These are phyloP conservation scores for Premnoplex brunnescens DNA, from an alignment of 2,797 vertebrate genomes.

Conservation along the genomic window DNA sequence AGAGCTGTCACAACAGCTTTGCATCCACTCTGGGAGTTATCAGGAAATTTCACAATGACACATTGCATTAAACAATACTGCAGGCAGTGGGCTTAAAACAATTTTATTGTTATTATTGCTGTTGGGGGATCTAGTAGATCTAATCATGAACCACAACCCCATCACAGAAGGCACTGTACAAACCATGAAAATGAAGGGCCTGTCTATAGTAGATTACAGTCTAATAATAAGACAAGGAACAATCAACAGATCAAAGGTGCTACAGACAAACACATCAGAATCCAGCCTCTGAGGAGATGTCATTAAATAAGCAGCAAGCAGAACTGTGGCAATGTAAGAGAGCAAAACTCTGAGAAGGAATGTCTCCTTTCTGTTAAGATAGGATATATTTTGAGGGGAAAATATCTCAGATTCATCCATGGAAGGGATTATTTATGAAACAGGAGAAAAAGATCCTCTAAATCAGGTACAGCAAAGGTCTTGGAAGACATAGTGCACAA, in stretches of 20 bases:
- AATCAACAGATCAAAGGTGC: not conserved
- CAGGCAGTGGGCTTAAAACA: not conserved
- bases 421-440: not conserved
- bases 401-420: not conserved
- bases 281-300: not conserved
- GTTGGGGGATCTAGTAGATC: not conserved
- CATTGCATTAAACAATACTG: not conserved
- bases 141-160: not conserved
- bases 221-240: not conserved
- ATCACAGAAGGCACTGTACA: not conserved
- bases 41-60: not conserved
- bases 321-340: not conserved
- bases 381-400: not conserved
- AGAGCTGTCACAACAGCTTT: slow-evolving; percentile 34
- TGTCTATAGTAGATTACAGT: not conserved
- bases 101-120: not conserved
- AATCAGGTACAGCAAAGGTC: not conserved
- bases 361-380: not conserved
- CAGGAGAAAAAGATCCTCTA: not conserved
- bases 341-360: not conserved
- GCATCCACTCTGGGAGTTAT: slow-evolving; percentile 15
- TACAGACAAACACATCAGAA: not conserved
- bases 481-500: not conserved
- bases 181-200: not conserved
- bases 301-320: not conserved